phyloP scores from a whole-genome alignment of 2,888 invertebrate species.

The Helicoverpa assulta region DNA sequence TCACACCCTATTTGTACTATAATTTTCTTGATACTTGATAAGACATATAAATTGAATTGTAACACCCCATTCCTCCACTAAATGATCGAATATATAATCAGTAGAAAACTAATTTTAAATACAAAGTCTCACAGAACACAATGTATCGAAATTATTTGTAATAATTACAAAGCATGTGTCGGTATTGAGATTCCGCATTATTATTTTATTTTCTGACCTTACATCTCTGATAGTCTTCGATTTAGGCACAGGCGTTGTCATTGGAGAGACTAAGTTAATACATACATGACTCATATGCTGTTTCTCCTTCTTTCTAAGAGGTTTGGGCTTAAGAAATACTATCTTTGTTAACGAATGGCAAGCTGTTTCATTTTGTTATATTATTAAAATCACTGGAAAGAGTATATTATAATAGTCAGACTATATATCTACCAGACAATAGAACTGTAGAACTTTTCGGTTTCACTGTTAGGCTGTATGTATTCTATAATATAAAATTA shows the following conservation, averaged over 20 bases:
- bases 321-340: too few relatives aligned
- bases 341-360: too few relatives aligned
- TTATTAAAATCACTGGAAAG: too few relatives aligned
- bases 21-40: too few relatives aligned
- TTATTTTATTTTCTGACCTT: constrained; percentile 52
- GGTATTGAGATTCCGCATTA: constrained; percentile 45
- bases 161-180: constrained; percentile 54
- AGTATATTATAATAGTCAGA: too few relatives aligned
- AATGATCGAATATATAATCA: neutral
- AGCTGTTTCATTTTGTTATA: too few relatives aligned
- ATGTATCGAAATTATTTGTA: constrained; percentile 27
- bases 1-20: constrained; percentile 34
- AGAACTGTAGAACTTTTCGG: too few relatives aligned
- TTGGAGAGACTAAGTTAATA: constrained; percentile 3
- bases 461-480: too few relatives aligned
- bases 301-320: neutral
- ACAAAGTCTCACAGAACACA: constrained; percentile 39
- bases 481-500: too few relatives aligned
- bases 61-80: too few relatives aligned
- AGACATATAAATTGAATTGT: too few relatives aligned
- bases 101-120: neutral
- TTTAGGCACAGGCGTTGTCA: constrained; percentile 48
- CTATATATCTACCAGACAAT: too few relatives aligned
- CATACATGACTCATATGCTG: neutral
- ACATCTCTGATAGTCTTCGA: constrained; percentile 45